These are phyloP conservation scores for Dione vanillae DNA, from an alignment of 2,888 invertebrate genomes.

Conservation along the genomic window DNA sequence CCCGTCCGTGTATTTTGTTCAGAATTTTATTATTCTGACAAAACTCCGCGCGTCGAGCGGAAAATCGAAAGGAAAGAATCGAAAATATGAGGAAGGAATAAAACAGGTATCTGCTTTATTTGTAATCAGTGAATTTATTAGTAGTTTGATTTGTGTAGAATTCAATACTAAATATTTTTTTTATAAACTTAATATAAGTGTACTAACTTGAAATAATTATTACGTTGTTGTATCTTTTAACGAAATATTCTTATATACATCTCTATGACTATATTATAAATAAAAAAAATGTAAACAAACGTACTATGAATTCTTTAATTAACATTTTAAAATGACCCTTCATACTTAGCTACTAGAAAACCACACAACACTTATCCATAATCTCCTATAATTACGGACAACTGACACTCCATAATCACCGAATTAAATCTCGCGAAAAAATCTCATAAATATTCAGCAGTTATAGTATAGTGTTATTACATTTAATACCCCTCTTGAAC, in stretches of 20 bases:
- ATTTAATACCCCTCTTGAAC: conserved; percentile 69
- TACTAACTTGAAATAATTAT: neutral
- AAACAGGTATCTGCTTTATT: conserved; percentile 19
- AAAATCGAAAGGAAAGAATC: conserved; percentile 68
- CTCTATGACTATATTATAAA: neutral
- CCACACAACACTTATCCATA: conserved; percentile 42
- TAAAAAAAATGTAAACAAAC: neutral
- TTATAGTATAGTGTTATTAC: conserved; percentile 61
- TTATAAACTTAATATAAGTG: neutral
- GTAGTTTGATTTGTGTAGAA: neutral
- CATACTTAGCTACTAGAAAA: conserved; percentile 4
- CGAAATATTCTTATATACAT: neutral
- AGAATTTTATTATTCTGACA: conserved; percentile 72
- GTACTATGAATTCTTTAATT: neutral
- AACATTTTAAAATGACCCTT: neutral
- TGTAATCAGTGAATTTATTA: conserved; percentile 24
- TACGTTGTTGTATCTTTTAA: neutral
- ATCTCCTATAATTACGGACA: conserved; percentile 69
- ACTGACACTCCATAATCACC: conserved; percentile 73
- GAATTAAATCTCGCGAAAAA: conserved; percentile 69
- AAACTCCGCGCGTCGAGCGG: conserved; percentile 67
- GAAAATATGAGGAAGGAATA: conserved; percentile 17
- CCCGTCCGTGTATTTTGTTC: conserved; percentile 68
- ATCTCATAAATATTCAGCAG: conserved; percentile 72
- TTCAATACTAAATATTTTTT: neutral